Evolutionary conservation across 1,140 invertebrate species (phyloP), one percentile per base, ranked within the genome.

Genomic region (Scaptomyza pallida): DNA sequence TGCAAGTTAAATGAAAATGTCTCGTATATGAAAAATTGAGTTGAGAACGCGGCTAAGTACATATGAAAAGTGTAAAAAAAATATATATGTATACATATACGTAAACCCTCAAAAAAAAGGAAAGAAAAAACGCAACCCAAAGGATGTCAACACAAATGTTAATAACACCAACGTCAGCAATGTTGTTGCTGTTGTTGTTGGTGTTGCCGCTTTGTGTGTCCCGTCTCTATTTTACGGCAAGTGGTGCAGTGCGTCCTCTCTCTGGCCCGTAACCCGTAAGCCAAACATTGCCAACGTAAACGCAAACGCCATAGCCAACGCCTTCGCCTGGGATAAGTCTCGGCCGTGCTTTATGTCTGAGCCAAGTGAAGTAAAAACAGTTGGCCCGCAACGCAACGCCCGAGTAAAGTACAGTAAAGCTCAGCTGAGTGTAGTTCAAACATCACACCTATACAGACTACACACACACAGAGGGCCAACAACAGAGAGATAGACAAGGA

Each of bases 61-160:
- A 75, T 71, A 59, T 44, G 50, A 70, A 63, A 61, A 60, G 33
- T 59, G 40, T 35, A 26, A 68, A 55, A 70, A 37, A 54, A 57
- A 63, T 26, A 26, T 26, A 26, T 21, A 21, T 21, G 50, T 16
- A 54, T 13, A 69, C n/a, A n/a, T n/a, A n/a, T n/a, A 61, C 21
- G 41, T 19, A 62, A 35, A 41, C 50, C 19, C 40, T 54, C 23
- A 47, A 48, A 45, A 65, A n/a, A 41, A 50, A 52, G 33, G 19
- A 51, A 13, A 26, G 44, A 40, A 26, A 55, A 8, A 44, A 60
- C 37, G 59, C 62, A 64, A 68, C 61, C 59, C 62, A 75, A 81
- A 82, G 70, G 78, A 82, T 82, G 78, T 82, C 78, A 82, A 82
- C 78, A 81, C 73, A 82, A 82, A 80, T 82, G 73, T 81, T 82